Conservation (phyloP, 2,113 vertebrate genomes). For the Thermophis baileyi region DNA sequence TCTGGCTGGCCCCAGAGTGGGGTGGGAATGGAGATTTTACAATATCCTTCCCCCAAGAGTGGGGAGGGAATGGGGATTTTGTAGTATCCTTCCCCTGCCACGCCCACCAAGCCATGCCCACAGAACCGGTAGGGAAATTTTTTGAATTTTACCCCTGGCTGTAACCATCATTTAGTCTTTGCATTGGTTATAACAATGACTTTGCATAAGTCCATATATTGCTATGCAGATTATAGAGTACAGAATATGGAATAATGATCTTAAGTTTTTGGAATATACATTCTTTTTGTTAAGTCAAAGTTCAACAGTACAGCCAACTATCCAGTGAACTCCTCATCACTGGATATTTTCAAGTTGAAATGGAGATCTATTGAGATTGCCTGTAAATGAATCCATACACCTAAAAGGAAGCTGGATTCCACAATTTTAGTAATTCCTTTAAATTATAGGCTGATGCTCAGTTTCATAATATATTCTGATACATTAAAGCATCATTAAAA, state of each 20-base stretch:
- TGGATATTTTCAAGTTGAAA: neutral
- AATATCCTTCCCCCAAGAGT: too few species aligned
- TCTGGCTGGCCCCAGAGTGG: too few species aligned
- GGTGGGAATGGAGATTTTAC: too few species aligned
- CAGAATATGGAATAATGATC: neutral
- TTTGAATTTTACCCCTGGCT: too few species aligned
- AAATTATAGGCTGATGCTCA: neutral
- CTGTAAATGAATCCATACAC: neutral
- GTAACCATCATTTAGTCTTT: neutral
- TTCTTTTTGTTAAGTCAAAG: neutral
- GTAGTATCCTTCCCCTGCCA: too few species aligned
- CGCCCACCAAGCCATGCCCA: too few species aligned
- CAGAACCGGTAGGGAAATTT: too few species aligned
- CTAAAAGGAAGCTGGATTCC: neutral
- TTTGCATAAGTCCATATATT: neutral
- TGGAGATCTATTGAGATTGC: neutral
- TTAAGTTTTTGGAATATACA: neutral
- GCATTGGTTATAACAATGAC: neutral
- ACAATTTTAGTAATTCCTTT: neutral
- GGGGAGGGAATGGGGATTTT: too few species aligned
- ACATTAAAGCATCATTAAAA: neutral
- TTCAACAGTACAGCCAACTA: neutral
- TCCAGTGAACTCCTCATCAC: neutral
- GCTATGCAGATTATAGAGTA: neutral
- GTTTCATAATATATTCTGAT: neutral